Percentiles rank a stretch among this genome's conserved stretches.
phyloP scores from a whole-genome alignment of 2,113 vertebrate genomes.

The Ceyx margarethae region DNA sequence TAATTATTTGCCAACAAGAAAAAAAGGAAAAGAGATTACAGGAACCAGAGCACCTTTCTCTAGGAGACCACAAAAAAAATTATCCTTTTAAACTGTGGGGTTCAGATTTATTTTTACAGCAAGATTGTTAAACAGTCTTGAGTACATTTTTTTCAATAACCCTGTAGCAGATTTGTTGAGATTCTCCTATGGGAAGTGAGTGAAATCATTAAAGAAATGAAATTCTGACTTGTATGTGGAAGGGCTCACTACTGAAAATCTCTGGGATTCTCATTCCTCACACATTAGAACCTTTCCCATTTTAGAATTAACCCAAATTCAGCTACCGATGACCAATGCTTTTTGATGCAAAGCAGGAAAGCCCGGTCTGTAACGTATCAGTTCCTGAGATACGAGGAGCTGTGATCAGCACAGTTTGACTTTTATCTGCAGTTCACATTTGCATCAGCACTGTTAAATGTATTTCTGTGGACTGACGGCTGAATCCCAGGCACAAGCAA shows the following conservation, averaged over 20 bases:
- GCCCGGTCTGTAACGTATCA: rapidly evolving
- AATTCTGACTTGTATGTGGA: background rate
- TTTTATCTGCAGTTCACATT: background rate
- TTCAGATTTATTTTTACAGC: background rate
- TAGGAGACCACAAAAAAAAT: background rate
- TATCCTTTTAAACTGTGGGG: background rate
- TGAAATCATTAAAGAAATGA: background rate
- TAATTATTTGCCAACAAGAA: background rate
- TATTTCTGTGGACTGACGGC: background rate
- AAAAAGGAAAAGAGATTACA: background rate
- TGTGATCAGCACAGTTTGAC: background rate
- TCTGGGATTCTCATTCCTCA: background rate
- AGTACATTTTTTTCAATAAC: background rate
- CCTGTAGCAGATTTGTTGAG: background rate
- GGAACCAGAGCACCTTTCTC: background rate
- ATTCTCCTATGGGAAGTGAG: background rate
- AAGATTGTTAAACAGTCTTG: background rate
- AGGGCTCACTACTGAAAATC: background rate
- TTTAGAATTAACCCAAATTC: background rate
- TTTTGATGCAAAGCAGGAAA: background rate
- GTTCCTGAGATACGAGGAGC: background rate
- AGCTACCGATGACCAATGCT: background rate
- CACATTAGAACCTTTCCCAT: background rate
- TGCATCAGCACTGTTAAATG: no score
- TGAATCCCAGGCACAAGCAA: background rate